phyloP scores from a whole-genome alignment of 2,113 vertebrate genomes.

The Plestiodon gilberti region DNA sequence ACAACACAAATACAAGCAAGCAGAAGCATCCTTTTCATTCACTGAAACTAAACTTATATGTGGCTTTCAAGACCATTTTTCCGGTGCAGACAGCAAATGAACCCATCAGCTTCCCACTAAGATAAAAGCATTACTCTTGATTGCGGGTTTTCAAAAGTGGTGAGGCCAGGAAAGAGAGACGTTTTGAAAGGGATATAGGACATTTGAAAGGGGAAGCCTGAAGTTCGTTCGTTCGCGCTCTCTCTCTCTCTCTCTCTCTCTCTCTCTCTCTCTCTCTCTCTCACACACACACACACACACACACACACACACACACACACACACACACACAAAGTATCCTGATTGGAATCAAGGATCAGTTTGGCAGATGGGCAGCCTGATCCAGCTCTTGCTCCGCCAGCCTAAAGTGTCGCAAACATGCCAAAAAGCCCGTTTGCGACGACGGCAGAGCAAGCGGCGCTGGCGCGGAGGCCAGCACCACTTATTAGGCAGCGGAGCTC shows the following conservation, averaged over 20 bases:
- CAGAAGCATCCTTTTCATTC: not conserved
- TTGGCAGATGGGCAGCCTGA: not conserved
- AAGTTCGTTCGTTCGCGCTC: too few species aligned
- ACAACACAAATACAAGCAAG: not conserved
- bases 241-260: too few species aligned
- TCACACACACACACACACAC: too few species aligned
- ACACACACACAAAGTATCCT: not conserved
- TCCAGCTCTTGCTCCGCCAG: too few species aligned
- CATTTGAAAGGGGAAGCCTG: not conserved
- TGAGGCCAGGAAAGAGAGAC: not conserved
- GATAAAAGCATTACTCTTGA: constrained; percentile 1
- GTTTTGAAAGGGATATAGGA: not conserved
- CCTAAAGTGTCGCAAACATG: too few species aligned
- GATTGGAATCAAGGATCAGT: not conserved
- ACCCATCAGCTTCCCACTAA: not conserved
- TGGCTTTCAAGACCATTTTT: constrained; percentile 16
- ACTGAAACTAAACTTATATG: not conserved
- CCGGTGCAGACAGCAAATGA: not conserved
- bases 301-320: too few species aligned
- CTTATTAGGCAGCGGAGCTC: too few species aligned
- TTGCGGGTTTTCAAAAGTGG: not conserved
- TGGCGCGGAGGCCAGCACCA: too few species aligned
- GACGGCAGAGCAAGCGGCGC: too few species aligned
- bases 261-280: not conserved
- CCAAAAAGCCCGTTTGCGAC: too few species aligned